Conservation (phyloP, 2,113 vertebrate genomes). For the Hydrochoerus hydrochaeris region DNA sequence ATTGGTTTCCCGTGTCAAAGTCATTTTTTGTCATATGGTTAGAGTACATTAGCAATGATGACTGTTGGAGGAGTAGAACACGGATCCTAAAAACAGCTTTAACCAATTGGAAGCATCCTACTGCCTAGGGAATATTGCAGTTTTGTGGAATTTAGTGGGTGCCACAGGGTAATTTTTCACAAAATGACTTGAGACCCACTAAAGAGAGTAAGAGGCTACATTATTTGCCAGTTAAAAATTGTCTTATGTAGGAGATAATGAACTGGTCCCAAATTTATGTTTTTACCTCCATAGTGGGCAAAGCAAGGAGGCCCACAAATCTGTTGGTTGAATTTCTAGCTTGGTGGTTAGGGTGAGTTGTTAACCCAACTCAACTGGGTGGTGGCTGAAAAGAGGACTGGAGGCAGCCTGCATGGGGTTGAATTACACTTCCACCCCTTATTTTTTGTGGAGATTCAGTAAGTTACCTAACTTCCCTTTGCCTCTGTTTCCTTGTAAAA, state of each 20-base stretch:
- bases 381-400: background rate
- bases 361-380: background rate
- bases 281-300: background rate
- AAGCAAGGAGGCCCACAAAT: background rate
- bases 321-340: background rate
- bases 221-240: background rate
- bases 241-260: background rate
- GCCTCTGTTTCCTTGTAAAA: background rate
- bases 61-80: background rate
- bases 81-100: background rate
- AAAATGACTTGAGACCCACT: background rate
- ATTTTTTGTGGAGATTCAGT: background rate
- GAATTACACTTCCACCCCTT: background rate
- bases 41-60: background rate
- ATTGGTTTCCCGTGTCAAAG: background rate
- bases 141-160: background rate
- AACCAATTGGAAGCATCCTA: background rate
- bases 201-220: background rate
- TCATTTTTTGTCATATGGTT: background rate
- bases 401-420: background rate
- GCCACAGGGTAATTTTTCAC: background rate
- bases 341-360: background rate
- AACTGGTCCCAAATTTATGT: background rate
- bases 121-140: background rate
- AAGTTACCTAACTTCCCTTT: background rate